Evolutionary conservation across 23 tunicate genomes (phyloP), one percentile per base, ranked within the genome.

Genomic region (Diplosoma virens): DNA sequence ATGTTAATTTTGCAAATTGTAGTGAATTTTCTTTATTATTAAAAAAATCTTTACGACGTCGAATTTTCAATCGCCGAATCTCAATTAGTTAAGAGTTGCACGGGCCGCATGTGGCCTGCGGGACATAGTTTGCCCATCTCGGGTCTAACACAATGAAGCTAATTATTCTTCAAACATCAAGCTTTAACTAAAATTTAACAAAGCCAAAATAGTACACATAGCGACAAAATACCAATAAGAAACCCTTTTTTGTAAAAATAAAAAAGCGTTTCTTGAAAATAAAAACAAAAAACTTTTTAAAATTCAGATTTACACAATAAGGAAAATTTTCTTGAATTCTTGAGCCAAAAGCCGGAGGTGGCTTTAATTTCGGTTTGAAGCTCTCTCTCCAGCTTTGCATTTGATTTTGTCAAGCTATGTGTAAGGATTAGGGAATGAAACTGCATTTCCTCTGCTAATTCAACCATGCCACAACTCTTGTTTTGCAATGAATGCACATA

Each of bases 381-480:
- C 80, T 31, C 80, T 33, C 23, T 36, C 41, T 30, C 33, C 41
- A 59, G 35, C n/a, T 37, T 58, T 11, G 17, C 33, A 20, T 18
- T 29, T 6, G 33, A 25, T 59, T 14, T 59, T 59, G 25, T 30
- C 56, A 22, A 30, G 25, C 76, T 6, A n/a, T 63, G 75, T 23
- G 25, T 63, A 33, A 64, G 4, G 16, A 34, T 75, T 56, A 76
- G 41, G 37, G 28, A 75, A 75, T 59, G 80, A 75, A 59, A 37
- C 80, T 75, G 80, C 80, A 27, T 59, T 75, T 75, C 37, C 80
- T 29, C 28, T 59, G 63, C 23, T 76, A 75, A 75, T 76, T 75
- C 77, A 21, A 29, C 80, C 76, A 75, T 75, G 80, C 80, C 80
- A 71, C 77, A 71, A 71, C 29, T 28, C 77, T 71, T 48, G 77